Conservation (phyloP, 2,888 invertebrate genomes). For the Melipona bicolor region DNA sequence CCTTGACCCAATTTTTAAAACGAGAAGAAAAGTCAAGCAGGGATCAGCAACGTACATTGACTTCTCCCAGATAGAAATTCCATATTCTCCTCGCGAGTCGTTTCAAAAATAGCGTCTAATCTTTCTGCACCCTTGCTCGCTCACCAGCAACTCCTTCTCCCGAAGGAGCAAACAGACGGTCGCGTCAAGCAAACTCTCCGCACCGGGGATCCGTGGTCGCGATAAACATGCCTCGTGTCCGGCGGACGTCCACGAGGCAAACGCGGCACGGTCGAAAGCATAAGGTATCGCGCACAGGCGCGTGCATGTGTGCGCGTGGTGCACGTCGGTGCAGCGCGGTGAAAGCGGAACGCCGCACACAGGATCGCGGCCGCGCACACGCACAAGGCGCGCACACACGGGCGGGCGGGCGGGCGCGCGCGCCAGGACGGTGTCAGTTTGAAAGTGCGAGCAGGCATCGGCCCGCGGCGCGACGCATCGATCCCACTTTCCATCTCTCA, state of each 20-base stretch:
- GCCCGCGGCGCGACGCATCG: slow-evolving; percentile 82
- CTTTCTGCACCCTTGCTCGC: too few relatives aligned
- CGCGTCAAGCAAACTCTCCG: not conserved
- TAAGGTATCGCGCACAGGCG: slow-evolving; percentile 59
- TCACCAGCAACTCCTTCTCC: not conserved
- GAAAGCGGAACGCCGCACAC: slow-evolving; percentile 44
- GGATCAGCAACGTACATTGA: too few relatives aligned
- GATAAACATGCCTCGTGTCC: slow-evolving; percentile 37
- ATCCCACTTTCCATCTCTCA: slow-evolving; percentile 78
- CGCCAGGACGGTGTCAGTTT: slow-evolving; percentile 74
- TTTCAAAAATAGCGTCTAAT: not conserved
- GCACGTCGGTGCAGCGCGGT: slow-evolving; percentile 44
- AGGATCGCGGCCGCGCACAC: not conserved
- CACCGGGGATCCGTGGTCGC: not conserved
- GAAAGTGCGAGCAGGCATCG: slow-evolving; percentile 79
- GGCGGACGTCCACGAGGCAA: slow-evolving; percentile 33
- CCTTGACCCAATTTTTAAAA: not conserved
- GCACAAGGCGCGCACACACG: not conserved
- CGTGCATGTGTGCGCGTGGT: not conserved
- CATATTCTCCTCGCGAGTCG: not conserved
- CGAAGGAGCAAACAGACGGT: slow-evolving; percentile 26
- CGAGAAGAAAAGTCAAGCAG: not conserved
- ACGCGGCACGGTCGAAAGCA: slow-evolving; percentile 43
- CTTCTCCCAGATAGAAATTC: too few relatives aligned
- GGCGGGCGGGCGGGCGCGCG: slow-evolving; percentile 19